Evolutionary conservation across 2,888 invertebrate genomes (phyloP).

Genomic region (Chloroclysta siterata): DNA sequence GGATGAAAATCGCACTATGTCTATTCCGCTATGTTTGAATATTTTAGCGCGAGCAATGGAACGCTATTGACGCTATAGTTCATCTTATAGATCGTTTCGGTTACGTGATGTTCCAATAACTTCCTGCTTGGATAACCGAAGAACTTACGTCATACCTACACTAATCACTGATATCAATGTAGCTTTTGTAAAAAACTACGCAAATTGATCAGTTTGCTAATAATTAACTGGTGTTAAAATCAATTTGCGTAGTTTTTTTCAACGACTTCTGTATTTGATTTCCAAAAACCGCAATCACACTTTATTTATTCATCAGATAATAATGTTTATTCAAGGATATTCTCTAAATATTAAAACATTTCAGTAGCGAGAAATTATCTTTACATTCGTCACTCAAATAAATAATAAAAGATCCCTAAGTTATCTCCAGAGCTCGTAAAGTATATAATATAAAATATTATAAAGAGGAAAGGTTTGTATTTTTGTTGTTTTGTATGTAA

Average conservation of each 20-base stretch:
- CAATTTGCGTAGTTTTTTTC: background rate
- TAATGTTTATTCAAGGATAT: background rate
- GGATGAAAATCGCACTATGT: background rate
- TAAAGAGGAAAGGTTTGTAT: no score
- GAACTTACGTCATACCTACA: background rate
- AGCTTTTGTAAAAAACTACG: no score
- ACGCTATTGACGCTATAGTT: slow-evolving; percentile 1
- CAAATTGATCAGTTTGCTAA: no score
- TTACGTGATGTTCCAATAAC: slow-evolving; percentile 1
- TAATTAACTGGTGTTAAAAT: no score
- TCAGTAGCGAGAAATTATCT: slow-evolving; percentile 4
- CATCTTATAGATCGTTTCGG: background rate
- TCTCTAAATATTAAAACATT: background rate
- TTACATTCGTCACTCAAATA: slow-evolving; percentile 7
- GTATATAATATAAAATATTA: slow-evolving; percentile 8
- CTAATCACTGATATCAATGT: background rate
- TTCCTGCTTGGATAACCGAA: slow-evolving; percentile 4
- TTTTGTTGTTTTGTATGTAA: no score
- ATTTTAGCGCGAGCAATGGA: background rate
- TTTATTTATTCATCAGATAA: background rate
- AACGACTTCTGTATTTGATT: background rate
- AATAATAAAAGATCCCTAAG: slow-evolving; percentile 15
- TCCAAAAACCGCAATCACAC: background rate
- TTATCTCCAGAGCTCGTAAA: slow-evolving; percentile 1
- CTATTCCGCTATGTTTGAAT: background rate